Base-by-base conservation (phyloP, 2,888 invertebrate species). In the Bugulina stolonifera region DNA sequence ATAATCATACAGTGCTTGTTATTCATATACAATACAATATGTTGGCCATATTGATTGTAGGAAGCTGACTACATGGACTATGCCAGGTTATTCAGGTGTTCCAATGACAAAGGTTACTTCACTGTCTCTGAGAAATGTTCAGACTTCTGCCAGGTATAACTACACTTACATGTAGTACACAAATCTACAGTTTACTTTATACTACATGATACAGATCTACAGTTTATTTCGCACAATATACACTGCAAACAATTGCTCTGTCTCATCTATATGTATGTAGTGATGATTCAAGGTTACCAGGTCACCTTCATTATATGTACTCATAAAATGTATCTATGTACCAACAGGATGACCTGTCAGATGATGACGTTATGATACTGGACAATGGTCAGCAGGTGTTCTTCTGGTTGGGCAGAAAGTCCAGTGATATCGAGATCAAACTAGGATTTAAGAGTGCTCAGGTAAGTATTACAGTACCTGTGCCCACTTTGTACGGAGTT, bases 61-160 rank as follows among this genome's bases (percentile, higher is more conserved):
- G 90, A 93, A 81, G 93, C 94, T 0, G 91, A 91, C 57, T 99
- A 91, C 83, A 95, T 99, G 91, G 89, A 92, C 80, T 93, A 89
- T 85, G 93, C 95, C 0, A 88, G 99, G 70, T 87, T 99, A 54
- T 99, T 99, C 87, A 89, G 99, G 72, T 99, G 99, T 85, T 99
- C 98, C 69, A 99, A 99, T 85, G 99, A 99, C 83, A 97, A 97
- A 83, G 99, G 99, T 2, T 99, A 97, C 86, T 99, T 99, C 85
- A 93, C 93, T 0, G 96, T 99, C 55, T 97, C 97, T 0, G 99
- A 99, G 85, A 99, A 99, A 84, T 99, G 98, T 86, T 92, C 94
- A 0, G 96, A 96, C 85, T 96, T 96, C 86, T 96, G 95, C 84
- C 95, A 96, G 89, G 93, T 92, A 83, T 77, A 76, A 75, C 57